Conservation (phyloP, 1,140 invertebrate genomes). For the Zaprionus camerounensis region DNA sequence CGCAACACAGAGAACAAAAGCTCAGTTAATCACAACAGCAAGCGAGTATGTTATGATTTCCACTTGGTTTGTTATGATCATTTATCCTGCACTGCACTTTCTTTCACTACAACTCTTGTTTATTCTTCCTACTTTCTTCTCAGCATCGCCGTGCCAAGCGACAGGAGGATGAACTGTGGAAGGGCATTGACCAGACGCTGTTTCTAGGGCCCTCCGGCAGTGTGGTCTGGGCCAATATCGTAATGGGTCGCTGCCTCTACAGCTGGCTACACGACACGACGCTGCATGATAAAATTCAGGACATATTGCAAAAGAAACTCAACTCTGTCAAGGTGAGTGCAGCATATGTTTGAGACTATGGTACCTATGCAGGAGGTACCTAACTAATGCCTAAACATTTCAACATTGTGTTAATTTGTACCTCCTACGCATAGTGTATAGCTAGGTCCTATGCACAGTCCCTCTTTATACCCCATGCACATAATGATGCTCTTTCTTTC, state of each 20-base stretch:
- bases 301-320: conserved; percentile 94
- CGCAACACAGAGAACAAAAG: conserved; percentile 15
- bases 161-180: conserved; percentile 82
- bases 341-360: neutral
- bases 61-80: conserved; percentile 9
- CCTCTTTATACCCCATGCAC: too few relatives aligned
- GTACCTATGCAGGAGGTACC: too few relatives aligned
- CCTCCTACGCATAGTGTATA: too few relatives aligned
- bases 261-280: conserved; percentile 90
- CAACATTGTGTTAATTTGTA: too few relatives aligned
- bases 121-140: neutral
- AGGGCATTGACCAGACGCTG: conserved; percentile 79
- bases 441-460: too few relatives aligned
- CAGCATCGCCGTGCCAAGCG: conserved; percentile 72
- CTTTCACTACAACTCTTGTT: neutral
- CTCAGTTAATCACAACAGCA: conserved; percentile 30
- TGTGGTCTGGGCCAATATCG: conserved; percentile 89
- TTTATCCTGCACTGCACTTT: neutral
- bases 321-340: conserved; percentile 89
- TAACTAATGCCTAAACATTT: too few relatives aligned
- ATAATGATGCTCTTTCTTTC: too few relatives aligned
- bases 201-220: conserved; percentile 82
- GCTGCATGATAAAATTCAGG: conserved; percentile 87
- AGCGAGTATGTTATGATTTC: conserved; percentile 66
- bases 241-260: conserved; percentile 91